Evolutionary conservation across 2,797 vertebrate species (phyloP).

Genomic region (Mallotus villosus): DNA sequence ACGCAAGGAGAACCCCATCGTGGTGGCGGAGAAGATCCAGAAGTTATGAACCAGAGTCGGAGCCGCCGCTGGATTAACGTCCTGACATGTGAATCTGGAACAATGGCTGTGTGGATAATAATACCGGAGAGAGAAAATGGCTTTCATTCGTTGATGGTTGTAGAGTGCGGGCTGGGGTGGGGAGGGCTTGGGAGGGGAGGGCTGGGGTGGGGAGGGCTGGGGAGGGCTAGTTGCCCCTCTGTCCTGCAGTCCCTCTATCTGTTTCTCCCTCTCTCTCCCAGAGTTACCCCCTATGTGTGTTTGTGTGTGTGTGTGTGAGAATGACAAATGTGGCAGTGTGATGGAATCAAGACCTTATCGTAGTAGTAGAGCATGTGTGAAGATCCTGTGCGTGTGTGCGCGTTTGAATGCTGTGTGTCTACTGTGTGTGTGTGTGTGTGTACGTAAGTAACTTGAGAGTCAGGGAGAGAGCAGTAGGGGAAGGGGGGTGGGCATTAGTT

Average conservation of each 20-base stretch:
- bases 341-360: too few species aligned
- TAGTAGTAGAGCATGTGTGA: neutral
- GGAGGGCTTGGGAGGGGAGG: slow-evolving; percentile 55
- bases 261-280: slow-evolving; percentile 64
- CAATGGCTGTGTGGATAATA: slow-evolving; percentile 67
- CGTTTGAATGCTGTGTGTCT: slow-evolving; percentile 9
- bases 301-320: slow-evolving; percentile 21
- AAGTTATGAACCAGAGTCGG: slow-evolving; percentile 81
- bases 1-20: slow-evolving; percentile 90
- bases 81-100: slow-evolving; percentile 68
- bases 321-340: neutral
- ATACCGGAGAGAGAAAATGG: slow-evolving; percentile 66
- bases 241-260: slow-evolving; percentile 61
- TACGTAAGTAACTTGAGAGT: slow-evolving; percentile 57
- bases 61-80: slow-evolving; percentile 29
- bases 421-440: slow-evolving; percentile 28
- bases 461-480: slow-evolving; percentile 57
- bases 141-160: slow-evolving; percentile 74
- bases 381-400: slow-evolving; percentile 8
- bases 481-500: slow-evolving; percentile 55
- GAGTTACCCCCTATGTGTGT: slow-evolving; percentile 55
- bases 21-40: slow-evolving; percentile 90
- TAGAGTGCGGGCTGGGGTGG: slow-evolving; percentile 58
- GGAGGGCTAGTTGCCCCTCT: slow-evolving; percentile 49
- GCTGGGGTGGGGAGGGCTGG: slow-evolving; percentile 56